Base-by-base conservation (phyloP, 2,888 invertebrate genomes). In the Limnephilus lunatus region DNA sequence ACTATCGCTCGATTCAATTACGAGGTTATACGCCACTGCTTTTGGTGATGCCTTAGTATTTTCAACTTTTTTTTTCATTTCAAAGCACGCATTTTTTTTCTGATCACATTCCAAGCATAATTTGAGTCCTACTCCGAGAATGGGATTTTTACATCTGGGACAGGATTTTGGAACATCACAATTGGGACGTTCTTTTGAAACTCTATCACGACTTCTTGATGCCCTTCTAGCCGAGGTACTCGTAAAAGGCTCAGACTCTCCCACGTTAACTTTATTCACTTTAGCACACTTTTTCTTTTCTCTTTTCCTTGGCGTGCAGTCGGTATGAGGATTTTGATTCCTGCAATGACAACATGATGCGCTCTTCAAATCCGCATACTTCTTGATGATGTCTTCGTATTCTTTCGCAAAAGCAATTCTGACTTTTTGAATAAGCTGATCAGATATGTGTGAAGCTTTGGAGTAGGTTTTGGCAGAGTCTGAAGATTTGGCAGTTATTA, bases 1-100 rank as follows among this genome's bases (percentile, higher is more conserved):
- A 30, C 93, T 93, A 15, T 94, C 94, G 44, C 92, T 92, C 1
- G 94, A 92, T 91, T 94, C 94, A 2, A 94, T 81, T 30, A 94
- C 93, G 31, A 94, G 89, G 92, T 94, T 92, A 91, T 94, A 94
- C 14, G 94, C 94, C 9, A 94, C 32, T 0, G 94, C 92, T 87
- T 93, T 93, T 9, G 92, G 91, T n/a, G 53, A 14, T 30, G 81
- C 15, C 25, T 31, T 89, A 1, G 35, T 44, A 32, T 30, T 25
- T 48, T 80, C 68, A n/a, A 68, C 90, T 89, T 80, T 85, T 93
- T 85, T 89, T 91, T 31, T 88, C 44, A 90, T 85, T 48, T 53
- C 14, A 88, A 82, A 44, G 14, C 15, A 30, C 9, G 30, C 30
- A 35, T 44, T 86, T 39, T 86, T 35, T 44, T n/a, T 86, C n/a